Percentiles rank a stretch among this genome's conserved stretches.
Conservation (phyloP, 2,888 invertebrate species). For the Andrena hattorfiana region DNA sequence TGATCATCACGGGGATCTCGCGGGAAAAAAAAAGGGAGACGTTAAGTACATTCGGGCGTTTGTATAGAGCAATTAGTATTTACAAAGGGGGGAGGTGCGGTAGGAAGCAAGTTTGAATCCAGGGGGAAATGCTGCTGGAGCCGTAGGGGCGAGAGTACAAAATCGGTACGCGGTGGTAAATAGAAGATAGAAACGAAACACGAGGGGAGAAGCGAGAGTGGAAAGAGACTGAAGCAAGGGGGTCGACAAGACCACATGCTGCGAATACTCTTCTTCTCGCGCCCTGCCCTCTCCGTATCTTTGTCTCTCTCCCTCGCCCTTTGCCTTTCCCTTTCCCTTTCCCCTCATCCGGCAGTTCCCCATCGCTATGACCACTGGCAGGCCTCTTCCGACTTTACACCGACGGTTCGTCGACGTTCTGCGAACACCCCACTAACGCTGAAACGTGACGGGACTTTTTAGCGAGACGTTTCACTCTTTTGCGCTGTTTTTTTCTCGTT, state of each 20-base stretch:
- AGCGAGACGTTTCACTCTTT: slow-evolving; percentile 24
- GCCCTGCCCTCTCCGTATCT: slow-evolving; percentile 16
- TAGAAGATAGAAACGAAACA: slow-evolving; percentile 38
- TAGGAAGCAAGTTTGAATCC: slow-evolving; percentile 59
- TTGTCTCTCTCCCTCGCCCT: slow-evolving; percentile 6
- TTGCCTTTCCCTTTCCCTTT: background rate
- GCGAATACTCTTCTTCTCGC: slow-evolving; percentile 72
- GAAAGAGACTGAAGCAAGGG: slow-evolving; percentile 64
- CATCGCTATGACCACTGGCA: background rate
- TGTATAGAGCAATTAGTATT: slow-evolving; percentile 83
- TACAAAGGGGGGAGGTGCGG: slow-evolving; percentile 78
- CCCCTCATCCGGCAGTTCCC: slow-evolving; percentile 1
- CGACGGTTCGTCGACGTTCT: slow-evolving; percentile 3
- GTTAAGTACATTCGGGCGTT: slow-evolving; percentile 80
- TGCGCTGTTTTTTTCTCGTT: background rate
- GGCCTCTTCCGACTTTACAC: slow-evolving; percentile 8
- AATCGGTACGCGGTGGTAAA: slow-evolving; percentile 49
- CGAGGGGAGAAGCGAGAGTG: slow-evolving; percentile 40
- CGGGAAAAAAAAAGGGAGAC: slow-evolving; percentile 71
- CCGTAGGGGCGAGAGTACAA: slow-evolving; percentile 53
- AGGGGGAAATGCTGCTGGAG: slow-evolving; percentile 49
- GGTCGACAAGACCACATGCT: slow-evolving; percentile 80
- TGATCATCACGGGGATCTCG: slow-evolving; percentile 41
- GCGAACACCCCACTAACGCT: slow-evolving; percentile 64
- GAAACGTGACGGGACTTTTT: slow-evolving; percentile 79